Conservation (phyloP, 2,113 vertebrate species). For the Lagenorhynchus albirostris region DNA sequence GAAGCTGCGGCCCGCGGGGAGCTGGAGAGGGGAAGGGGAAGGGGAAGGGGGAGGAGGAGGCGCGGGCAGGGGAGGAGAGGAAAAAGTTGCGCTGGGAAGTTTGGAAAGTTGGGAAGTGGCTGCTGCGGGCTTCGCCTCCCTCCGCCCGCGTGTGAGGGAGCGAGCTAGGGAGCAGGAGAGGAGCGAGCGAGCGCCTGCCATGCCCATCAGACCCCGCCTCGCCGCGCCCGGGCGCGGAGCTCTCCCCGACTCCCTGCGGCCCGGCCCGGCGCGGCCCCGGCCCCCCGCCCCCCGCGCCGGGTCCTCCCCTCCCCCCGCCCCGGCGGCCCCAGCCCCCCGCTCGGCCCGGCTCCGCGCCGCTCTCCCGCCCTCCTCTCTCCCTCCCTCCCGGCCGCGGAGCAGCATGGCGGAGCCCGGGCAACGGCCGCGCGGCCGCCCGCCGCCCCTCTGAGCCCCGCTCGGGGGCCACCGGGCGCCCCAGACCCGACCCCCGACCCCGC, state of each 20-base stretch:
- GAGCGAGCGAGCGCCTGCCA: conserved; percentile 67
- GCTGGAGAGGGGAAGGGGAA: conserved; percentile 7
- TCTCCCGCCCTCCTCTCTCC: conserved; percentile 65
- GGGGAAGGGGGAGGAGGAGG: conserved; percentile 56
- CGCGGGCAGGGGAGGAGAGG: conserved; percentile 69
- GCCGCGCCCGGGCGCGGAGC: conserved; percentile 61
- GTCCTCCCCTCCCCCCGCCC: conserved; percentile 61
- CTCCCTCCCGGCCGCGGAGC: conserved; percentile 66
- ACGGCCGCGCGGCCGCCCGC: conserved; percentile 75
- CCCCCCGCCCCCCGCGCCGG: conserved; percentile 47
- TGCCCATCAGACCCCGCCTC: conserved; percentile 74
- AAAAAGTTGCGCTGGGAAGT: conserved; percentile 77
- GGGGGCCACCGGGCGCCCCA: conserved; percentile 51
- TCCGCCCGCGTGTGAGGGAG: conserved; percentile 66
- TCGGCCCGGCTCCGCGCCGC: conserved; percentile 70
- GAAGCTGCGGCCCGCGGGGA: neutral
- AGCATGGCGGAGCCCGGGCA: conserved; percentile 74
- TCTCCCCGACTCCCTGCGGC: conserved; percentile 40
- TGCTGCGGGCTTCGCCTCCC: conserved; percentile 55
- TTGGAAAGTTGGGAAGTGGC: conserved; percentile 76
- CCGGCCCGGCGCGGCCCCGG: conserved; percentile 49
- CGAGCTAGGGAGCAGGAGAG: conserved; percentile 39
- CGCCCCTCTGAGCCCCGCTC: conserved; percentile 70
- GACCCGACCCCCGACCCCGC: conserved; percentile 45
- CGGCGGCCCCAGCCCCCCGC: conserved; percentile 69